These are phyloP conservation scores for Macrobrachium nipponense DNA, from an alignment of 1,140 invertebrate genomes.

Conservation along the genomic window DNA sequence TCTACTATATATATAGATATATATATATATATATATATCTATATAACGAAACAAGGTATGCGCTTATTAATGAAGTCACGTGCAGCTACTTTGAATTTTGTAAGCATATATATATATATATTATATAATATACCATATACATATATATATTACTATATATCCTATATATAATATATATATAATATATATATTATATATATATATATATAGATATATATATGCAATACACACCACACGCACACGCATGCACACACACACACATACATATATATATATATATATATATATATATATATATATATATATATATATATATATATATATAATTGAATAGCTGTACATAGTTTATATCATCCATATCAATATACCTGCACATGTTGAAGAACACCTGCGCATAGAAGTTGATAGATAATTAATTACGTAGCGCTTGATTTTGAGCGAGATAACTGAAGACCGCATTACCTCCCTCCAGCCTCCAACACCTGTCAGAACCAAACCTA, in stretches of 20 bases:
- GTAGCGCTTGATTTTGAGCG: background rate
- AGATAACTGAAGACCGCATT: background rate
- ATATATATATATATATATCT: no score
- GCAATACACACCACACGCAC: no score
- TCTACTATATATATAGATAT: no score
- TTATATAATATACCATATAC: background rate
- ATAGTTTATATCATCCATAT: background rate
- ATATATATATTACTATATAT: background rate
- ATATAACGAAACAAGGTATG: no score
- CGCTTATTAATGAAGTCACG: no score
- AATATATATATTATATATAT: no score
- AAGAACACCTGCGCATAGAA: background rate
- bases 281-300: background rate
- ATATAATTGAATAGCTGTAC: background rate
- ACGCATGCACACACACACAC: background rate
- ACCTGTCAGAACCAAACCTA: slow-evolving; percentile 8
- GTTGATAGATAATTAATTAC: no score
- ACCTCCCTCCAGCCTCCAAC: slow-evolving; percentile 1
- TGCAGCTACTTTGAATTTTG: no score
- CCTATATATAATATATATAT: no score
- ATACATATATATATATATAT: background rate
- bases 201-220: background rate
- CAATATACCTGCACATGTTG: no score
- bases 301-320: background rate
- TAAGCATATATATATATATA: background rate